Percentiles rank a stretch among this genome's conserved stretches.
Conservation (phyloP, 2,888 invertebrate species). For the Drosophila flavopinicola region DNA sequence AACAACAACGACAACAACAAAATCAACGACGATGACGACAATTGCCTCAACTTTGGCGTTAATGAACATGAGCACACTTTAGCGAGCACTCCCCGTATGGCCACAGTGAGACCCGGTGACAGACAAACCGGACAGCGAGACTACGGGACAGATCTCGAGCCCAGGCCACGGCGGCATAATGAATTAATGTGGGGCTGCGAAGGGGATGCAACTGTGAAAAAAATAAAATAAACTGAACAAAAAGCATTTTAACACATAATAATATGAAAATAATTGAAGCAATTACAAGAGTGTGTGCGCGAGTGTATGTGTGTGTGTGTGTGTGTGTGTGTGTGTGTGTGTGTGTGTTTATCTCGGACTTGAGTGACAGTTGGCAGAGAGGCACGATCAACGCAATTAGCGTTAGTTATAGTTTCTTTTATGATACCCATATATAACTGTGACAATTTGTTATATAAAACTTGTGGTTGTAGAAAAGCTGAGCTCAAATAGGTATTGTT, state of each 20-base stretch:
- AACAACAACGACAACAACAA: not conserved
- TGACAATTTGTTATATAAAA: conserved; percentile 46
- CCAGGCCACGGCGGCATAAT: conserved; percentile 51
- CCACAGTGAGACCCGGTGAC: conserved; percentile 30
- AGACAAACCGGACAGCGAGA: conserved; percentile 32
- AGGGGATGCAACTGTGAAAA: conserved; percentile 27
- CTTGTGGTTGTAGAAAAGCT: not conserved
- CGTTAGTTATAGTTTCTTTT: conserved; percentile 54
- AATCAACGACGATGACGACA: conserved; percentile 70
- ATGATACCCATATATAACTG: conserved; percentile 34
- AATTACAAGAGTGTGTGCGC: conserved; percentile 54
- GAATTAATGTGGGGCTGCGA: conserved; percentile 56
- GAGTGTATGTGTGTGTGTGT: conserved; percentile 11
- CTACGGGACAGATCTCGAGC: conserved; percentile 1
- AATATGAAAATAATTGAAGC: conserved; percentile 79
- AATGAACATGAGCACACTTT: conserved; percentile 80
- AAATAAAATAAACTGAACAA: conserved; percentile 56
- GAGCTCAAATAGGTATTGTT: conserved; percentile 1
- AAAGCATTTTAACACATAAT: conserved; percentile 77
- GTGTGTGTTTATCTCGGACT: conserved; percentile 12
- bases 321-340: conserved; percentile 1
- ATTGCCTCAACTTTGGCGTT: conserved; percentile 80
- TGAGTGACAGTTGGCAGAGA: conserved; percentile 38
- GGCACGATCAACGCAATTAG: conserved; percentile 66
- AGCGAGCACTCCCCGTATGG: conserved; percentile 59